phyloP scores from a whole-genome alignment of 2,113 vertebrate species.

The Acrocephalus kingi region DNA sequence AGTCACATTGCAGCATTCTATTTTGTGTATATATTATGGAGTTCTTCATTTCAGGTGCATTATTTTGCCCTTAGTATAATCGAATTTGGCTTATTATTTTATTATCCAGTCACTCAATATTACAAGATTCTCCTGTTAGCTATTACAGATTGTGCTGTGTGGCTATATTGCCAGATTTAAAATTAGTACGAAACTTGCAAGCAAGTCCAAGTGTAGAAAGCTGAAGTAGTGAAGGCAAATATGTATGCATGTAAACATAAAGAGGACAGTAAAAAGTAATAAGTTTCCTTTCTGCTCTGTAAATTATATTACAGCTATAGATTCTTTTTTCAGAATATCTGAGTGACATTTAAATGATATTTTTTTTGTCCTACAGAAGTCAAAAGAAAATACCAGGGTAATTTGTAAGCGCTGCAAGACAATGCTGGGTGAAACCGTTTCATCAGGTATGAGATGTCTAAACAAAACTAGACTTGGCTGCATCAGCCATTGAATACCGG shows the following conservation, averaged over 20 bases:
- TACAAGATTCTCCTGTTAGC: neutral
- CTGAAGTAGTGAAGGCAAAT: neutral
- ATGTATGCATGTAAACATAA: neutral
- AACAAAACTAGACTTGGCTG: neutral
- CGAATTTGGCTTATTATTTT: neutral
- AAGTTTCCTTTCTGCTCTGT: slow-evolving; percentile 45
- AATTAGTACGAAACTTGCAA: neutral
- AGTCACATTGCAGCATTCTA: neutral
- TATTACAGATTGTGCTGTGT: neutral
- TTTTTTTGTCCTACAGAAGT: slow-evolving; percentile 81
- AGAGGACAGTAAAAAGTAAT: slow-evolving; percentile 48
- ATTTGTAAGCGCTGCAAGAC: slow-evolving; percentile 87
- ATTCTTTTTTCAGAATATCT: slow-evolving; percentile 63
- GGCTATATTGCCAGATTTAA: neutral
- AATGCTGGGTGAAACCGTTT: slow-evolving; percentile 83
- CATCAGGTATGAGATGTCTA: slow-evolving; percentile 81
- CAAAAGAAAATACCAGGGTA: slow-evolving; percentile 78
- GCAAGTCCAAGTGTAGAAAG: neutral
- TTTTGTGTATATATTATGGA: neutral
- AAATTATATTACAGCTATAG: slow-evolving; percentile 47
- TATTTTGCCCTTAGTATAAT: neutral
- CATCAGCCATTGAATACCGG: neutral
- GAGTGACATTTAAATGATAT: slow-evolving; percentile 71
- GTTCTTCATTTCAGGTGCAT: neutral
- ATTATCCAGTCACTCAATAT: neutral